phyloP scores from a whole-genome alignment of 2,113 vertebrate species.

The Glaucomys volans region DNA sequence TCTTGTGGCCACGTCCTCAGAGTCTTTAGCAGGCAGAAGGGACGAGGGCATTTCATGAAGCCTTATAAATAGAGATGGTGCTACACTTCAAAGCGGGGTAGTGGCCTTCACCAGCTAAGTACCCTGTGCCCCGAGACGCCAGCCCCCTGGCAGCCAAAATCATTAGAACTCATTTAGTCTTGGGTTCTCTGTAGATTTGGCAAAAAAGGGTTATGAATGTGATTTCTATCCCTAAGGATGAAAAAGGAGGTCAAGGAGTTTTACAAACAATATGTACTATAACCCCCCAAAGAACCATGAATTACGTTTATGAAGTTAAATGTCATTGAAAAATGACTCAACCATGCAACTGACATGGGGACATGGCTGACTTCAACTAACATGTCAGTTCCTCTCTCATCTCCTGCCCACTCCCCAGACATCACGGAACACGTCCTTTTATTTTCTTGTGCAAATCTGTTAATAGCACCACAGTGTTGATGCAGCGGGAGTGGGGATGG shows the following conservation, averaged over 20 bases:
- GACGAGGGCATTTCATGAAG: conserved; percentile 72
- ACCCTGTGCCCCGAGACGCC: neutral
- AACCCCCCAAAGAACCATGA: conserved; percentile 86
- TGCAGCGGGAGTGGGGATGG: conserved; percentile 92
- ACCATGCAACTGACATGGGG: conserved; percentile 89
- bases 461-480: conserved; percentile 90
- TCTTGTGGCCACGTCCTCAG: conserved; percentile 43
- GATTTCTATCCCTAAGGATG: conserved; percentile 86
- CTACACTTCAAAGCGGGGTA: conserved; percentile 85
- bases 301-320: conserved; percentile 89
- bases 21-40: conserved; percentile 73
- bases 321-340: conserved; percentile 91
- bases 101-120: conserved; percentile 69
- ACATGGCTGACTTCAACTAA: conserved; percentile 90
- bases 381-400: conserved; percentile 89
- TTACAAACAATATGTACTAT: conserved; percentile 85
- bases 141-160: conserved; percentile 83
- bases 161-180: conserved; percentile 87
- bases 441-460: conserved; percentile 85
- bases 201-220: conserved; percentile 84
- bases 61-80: conserved; percentile 81
- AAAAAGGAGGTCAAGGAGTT: conserved; percentile 89
- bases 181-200: conserved; percentile 85
- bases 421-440: conserved; percentile 73
- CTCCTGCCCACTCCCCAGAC: conserved; percentile 73